Percentiles rank a stretch among this genome's conserved stretches.
Evolutionary conservation across 2,113 vertebrate genomes (phyloP).

Genomic region (Genyomyrus donnyi): DNA sequence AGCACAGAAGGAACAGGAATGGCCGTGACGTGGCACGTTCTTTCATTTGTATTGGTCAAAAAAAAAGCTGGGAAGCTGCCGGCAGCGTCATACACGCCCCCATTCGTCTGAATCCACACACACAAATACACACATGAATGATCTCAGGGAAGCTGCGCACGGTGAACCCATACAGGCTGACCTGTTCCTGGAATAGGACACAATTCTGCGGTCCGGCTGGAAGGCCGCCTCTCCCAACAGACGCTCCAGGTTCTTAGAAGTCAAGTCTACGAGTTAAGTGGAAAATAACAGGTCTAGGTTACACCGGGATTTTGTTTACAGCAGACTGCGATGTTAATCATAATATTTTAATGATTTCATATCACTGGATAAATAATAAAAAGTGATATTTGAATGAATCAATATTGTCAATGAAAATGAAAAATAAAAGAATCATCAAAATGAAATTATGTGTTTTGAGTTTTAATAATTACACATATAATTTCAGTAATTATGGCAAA

Average conservation of each 20-base stretch:
- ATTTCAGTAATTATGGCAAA: background rate
- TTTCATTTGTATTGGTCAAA: background rate
- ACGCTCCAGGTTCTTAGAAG: background rate
- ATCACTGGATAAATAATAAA: slow-evolving; percentile 9
- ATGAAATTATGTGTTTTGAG: background rate
- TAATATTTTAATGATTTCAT: background rate
- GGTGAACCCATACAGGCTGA: background rate
- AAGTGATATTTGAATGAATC: background rate
- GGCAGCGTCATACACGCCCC: background rate
- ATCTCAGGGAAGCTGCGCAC: background rate
- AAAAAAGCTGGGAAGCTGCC: background rate
- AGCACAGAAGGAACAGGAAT: background rate
- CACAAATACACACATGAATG: slow-evolving; percentile 35
- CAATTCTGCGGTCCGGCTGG: background rate
- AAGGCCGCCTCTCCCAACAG: background rate
- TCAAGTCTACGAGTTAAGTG: background rate
- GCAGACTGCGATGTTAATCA: background rate
- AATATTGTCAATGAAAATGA: background rate
- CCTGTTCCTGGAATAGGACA: background rate
- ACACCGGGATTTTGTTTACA: background rate
- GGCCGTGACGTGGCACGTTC: background rate
- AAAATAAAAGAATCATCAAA: background rate
- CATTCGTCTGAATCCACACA: background rate
- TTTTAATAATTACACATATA: background rate
- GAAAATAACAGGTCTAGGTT: background rate